Percentiles rank a stretch among this genome's conserved stretches.
phyloP scores from a whole-genome alignment of 2,888 invertebrate genomes.

The Liodrosophila aerea region DNA sequence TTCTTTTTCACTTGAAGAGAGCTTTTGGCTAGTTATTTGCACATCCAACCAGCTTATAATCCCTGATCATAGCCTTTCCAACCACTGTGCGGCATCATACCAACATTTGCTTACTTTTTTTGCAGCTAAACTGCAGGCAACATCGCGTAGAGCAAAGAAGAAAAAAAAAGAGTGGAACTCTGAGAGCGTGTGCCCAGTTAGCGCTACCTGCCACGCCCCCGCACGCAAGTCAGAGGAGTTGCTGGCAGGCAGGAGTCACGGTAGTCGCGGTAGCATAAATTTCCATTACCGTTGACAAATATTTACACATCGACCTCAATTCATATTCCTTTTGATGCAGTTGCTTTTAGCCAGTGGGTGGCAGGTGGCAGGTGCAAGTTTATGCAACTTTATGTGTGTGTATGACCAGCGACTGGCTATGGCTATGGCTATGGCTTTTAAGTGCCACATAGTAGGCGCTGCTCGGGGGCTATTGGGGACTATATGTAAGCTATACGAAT shows the following conservation, averaged over 20 bases:
- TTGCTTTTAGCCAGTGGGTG: constrained; percentile 65
- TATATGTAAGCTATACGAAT: constrained; percentile 10
- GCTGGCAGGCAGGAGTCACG: constrained; percentile 3
- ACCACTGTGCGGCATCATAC: constrained; percentile 15
- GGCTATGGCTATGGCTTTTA: constrained; percentile 32
- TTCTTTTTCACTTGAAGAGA: too few relatives aligned
- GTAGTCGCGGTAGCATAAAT: constrained; percentile 72
- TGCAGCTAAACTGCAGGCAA: constrained; percentile 27
- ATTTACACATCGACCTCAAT: constrained; percentile 80
- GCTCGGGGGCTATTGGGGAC: neutral
- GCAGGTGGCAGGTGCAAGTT: neutral
- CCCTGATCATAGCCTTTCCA: neutral
- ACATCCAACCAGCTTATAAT: too few relatives aligned
- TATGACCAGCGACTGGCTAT: constrained; percentile 14
- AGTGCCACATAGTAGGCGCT: constrained; percentile 45
- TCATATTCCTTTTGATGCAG: constrained; percentile 77
- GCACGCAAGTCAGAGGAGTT: constrained; percentile 17
- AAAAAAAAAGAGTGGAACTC: too few relatives aligned
- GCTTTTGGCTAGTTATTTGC: too few relatives aligned
- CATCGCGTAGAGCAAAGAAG: constrained; percentile 49
- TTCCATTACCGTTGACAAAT: constrained; percentile 80
- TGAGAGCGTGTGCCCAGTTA: constrained; percentile 27
- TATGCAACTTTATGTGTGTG: constrained; percentile 2
- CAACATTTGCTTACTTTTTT: constrained; percentile 8
- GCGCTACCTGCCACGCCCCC: constrained; percentile 31